These are phyloP conservation scores for Tineola bisselliella DNA, from an alignment of 2,888 invertebrate genomes.

Conservation along the genomic window DNA sequence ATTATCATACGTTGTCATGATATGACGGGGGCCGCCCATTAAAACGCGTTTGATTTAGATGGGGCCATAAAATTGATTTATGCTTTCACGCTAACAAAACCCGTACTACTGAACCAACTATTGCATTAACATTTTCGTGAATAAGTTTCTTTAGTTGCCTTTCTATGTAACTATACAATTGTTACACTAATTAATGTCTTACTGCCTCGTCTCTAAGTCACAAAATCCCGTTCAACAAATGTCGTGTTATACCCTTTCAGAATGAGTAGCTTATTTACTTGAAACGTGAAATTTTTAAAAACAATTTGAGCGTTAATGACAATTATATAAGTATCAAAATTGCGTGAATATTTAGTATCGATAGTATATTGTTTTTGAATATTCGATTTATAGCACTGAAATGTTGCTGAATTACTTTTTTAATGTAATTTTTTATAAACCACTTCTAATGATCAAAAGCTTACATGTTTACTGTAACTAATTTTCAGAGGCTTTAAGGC, in stretches of 20 bases:
- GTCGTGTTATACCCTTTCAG: neutral
- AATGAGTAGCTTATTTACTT: neutral
- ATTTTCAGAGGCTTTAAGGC: too few species aligned
- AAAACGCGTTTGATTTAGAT: slow-evolving; percentile 71
- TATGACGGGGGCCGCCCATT: slow-evolving; percentile 70
- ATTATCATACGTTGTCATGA: slow-evolving; percentile 69
- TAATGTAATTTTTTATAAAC: neutral
- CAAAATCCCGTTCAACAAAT: neutral
- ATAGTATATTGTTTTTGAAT: neutral
- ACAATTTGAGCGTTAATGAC: neutral
- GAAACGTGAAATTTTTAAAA: neutral
- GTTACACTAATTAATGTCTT: neutral
- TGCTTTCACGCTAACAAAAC: slow-evolving; percentile 68
- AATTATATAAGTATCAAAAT: slow-evolving; percentile 1
- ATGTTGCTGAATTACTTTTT: neutral
- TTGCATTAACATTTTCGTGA: slow-evolving; percentile 69
- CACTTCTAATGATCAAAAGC: too few species aligned
- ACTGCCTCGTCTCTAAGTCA: neutral
- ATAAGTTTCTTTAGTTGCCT: slow-evolving; percentile 42
- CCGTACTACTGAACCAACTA: slow-evolving; percentile 67
- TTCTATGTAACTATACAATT: neutral
- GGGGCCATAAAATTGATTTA: slow-evolving; percentile 71
- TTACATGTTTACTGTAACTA: too few species aligned
- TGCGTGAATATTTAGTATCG: neutral
- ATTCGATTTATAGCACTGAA: neutral